Conservation (phyloP, 2,797 vertebrate species). For the Danio jaintianensis region DNA sequence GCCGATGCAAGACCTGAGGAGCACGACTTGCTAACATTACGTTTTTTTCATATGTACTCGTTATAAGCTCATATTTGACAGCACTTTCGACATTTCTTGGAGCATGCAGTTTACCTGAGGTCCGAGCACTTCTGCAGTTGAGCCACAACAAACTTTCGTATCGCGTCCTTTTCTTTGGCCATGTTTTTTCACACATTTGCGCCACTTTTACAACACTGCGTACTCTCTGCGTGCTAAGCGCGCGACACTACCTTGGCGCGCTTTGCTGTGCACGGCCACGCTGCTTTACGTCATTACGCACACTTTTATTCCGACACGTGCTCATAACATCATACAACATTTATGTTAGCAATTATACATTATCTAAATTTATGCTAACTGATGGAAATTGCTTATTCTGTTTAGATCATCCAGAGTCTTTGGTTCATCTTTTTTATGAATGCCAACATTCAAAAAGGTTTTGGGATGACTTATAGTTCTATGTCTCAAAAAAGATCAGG, state of each 20-base stretch:
- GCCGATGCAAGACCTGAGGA: background rate
- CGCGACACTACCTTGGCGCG: slow-evolving; percentile 57
- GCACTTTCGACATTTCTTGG: background rate
- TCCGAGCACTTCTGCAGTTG: slow-evolving; percentile 67
- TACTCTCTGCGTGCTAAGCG: background rate
- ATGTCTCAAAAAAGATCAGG: too few relatives aligned
- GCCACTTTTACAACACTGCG: background rate
- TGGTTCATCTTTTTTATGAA: too few relatives aligned
- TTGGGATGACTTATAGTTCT: too few relatives aligned
- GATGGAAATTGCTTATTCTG: too few relatives aligned
- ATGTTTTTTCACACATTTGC: slow-evolving; percentile 44
- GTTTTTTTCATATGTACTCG: background rate
- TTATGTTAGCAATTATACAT: too few relatives aligned
- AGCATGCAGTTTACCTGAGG: slow-evolving; percentile 68
- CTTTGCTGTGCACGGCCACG: slow-evolving; percentile 28
- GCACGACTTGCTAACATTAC: background rate
- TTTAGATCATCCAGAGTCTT: too few relatives aligned
- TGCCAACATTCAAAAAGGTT: too few relatives aligned
- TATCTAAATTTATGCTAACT: too few relatives aligned
- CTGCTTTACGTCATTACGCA: slow-evolving; percentile 47
- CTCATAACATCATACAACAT: too few relatives aligned
- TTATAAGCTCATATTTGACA: background rate
- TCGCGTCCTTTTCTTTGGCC: slow-evolving; percentile 55
- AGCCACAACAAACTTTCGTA: slow-evolving; percentile 68
- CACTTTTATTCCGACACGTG: background rate